These are phyloP conservation scores for Smutsia gigantea DNA, from an alignment of 2,797 vertebrate genomes.

Conservation along the genomic window DNA sequence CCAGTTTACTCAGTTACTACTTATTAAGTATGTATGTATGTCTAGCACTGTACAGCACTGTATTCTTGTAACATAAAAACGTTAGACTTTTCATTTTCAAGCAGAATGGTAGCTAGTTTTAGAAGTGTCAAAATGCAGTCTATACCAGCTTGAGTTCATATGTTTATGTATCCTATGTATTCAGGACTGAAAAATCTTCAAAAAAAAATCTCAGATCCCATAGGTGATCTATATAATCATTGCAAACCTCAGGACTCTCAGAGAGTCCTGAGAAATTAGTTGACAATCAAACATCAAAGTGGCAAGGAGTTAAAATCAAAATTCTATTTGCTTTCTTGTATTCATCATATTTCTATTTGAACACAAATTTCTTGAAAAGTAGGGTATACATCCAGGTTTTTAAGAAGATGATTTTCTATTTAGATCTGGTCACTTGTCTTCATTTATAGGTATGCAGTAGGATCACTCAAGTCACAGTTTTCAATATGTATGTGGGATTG, in stretches of 20 bases:
- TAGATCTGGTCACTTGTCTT: not conserved
- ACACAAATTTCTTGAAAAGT: not conserved
- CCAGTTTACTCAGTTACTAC: not conserved
- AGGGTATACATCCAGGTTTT: not conserved
- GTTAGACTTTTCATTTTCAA: not conserved
- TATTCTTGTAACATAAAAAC: not conserved
- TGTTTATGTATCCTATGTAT: slow-evolving; percentile 7
- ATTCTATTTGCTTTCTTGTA: not conserved
- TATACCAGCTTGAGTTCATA: not conserved
- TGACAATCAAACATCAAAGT: not conserved
- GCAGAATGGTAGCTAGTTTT: slow-evolving; percentile 20
- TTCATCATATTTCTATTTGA: slow-evolving; percentile 23
- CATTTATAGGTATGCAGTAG: slow-evolving; percentile 72
- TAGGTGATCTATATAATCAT: not conserved
- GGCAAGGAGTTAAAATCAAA: not conserved
- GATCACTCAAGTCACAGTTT: slow-evolving; percentile 89
- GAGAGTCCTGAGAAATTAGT: not conserved
- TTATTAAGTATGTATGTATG: not conserved
- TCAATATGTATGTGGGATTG: slow-evolving; percentile 90
- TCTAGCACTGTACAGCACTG: not conserved
- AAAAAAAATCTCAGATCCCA: not conserved
- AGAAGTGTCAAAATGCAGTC: not conserved
- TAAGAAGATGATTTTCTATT: not conserved
- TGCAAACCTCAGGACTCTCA: not conserved
- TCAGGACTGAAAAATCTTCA: not conserved